Base-by-base conservation (phyloP, 2,797 vertebrate genomes). In the Sebastes paucispinis region DNA sequence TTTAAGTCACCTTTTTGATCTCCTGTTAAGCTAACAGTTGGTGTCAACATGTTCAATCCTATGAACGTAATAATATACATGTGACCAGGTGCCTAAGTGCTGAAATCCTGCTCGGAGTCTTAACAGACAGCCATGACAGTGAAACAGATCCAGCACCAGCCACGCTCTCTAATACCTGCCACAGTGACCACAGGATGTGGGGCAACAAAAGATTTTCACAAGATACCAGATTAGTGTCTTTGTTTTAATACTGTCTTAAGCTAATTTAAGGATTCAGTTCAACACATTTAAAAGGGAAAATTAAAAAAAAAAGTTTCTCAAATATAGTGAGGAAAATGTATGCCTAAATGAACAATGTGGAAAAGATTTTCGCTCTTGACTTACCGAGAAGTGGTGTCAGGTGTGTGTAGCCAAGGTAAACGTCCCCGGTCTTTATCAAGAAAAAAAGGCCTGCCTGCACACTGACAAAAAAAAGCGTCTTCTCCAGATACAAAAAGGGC, bases 31-130 rank as follows among this genome's bases (percentile, higher is more conserved):
- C 77, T 80, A 91, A 80, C 84, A 90, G 86, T 92, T 88, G 88
- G 78, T 92, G 81, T 93, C 87, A 94, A 93, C 87, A 92, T 86
- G 81, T 72, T 73, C 80, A 92, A 90, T 93, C 91, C 86, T 91
- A 91, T 94, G 93, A 93, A 83, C 69, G 77, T 88, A 86, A 86
- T 91, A 88, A 92, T 88, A 84, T 83, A 88, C 52, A 91, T 58
- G 59, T 69, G 72, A 54, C 67, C n/a, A 59, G 60, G 63, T 84
- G 58, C 75, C 80, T 70, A 55, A 71, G 70, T 57, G 77, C 77
- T 82, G 22, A 86, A 86, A 87, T 80, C 75, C 43, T 3, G 8
- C 67, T 72, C 65, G 27, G 43, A 84, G 82, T 83, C 84, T 91
- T 92, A 88, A 32, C 34, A 79, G 79, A 77, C 77, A 85, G 76